Percentiles rank a stretch among this genome's conserved stretches.
Conservation (phyloP, 2,797 vertebrate genomes). For the Balearica regulorum region DNA sequence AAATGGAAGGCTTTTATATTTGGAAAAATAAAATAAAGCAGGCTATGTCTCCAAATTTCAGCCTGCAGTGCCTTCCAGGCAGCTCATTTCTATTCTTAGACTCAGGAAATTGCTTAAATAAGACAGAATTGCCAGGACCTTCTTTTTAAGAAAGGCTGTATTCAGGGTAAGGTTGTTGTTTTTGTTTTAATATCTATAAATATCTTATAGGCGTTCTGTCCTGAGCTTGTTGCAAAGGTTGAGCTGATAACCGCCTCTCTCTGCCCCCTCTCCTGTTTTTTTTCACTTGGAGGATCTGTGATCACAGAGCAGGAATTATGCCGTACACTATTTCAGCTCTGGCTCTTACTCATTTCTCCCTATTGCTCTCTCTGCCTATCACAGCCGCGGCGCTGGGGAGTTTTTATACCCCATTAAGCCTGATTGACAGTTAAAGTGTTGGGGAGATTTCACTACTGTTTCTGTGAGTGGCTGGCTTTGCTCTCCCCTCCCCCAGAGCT, state of each 20-base stretch:
- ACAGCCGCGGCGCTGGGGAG: constrained; percentile 73
- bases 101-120: constrained; percentile 76
- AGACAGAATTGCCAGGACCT: constrained; percentile 69
- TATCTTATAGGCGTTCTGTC: constrained; percentile 25
- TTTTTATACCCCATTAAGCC: constrained; percentile 88
- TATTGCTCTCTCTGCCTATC: constrained; percentile 60
- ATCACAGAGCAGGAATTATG: constrained; percentile 54
- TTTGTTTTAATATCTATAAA: constrained; percentile 32
- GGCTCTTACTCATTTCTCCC: constrained; percentile 35
- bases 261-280: constrained; percentile 21
- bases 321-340: constrained; percentile 39
- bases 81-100: constrained; percentile 72
- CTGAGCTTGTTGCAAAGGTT: constrained; percentile 39
- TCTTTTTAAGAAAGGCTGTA: constrained; percentile 66
- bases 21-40: constrained; percentile 45
- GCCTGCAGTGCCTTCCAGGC: constrained; percentile 68
- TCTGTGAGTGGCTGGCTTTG: constrained; percentile 79
- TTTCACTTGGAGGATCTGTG: constrained; percentile 39
- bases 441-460: constrained; percentile 81
- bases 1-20: constrained; percentile 39
- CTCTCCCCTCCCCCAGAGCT: constrained; percentile 69
- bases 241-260: constrained; percentile 67
- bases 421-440: constrained; percentile 94
- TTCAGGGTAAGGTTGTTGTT: constrained; percentile 58
- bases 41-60: constrained; percentile 60